Conservation (phyloP, 2,113 vertebrate genomes). For the Ciconia maguari region DNA sequence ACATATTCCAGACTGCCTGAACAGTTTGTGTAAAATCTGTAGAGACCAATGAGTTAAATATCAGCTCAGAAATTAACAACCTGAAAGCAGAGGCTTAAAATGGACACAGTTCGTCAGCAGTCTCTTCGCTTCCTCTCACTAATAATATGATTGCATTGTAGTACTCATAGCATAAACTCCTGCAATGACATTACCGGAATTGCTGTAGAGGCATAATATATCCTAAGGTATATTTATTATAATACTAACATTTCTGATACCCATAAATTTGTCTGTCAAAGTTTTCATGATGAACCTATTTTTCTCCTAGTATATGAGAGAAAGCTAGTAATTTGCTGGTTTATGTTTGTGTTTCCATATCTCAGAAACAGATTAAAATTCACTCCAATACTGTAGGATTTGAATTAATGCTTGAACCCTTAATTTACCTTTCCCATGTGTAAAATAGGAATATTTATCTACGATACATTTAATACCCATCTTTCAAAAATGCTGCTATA, state of each 20-base stretch:
- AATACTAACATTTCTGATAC: background rate
- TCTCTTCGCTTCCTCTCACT: background rate
- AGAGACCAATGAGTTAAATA: background rate
- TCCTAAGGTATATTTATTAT: background rate
- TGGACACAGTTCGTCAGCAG: background rate
- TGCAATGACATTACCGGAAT: background rate
- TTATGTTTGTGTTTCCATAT: background rate
- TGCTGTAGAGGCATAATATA: background rate
- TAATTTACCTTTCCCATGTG: background rate
- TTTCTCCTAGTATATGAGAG: background rate
- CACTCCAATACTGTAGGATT: background rate
- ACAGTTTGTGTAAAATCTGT: background rate
- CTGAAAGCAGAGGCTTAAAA: background rate
- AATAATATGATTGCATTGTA: background rate
- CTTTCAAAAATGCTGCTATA: conserved; percentile 6
- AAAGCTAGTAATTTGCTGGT: background rate
- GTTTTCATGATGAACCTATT: background rate
- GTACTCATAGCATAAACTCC: background rate
- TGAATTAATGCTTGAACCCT: background rate
- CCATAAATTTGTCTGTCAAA: conserved; percentile 22
- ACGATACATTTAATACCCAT: background rate
- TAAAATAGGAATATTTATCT: background rate
- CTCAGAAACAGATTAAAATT: conserved; percentile 17
- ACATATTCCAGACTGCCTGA: background rate
- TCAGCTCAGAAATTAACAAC: background rate